These are phyloP conservation scores for Hypselothyrea guttata DNA, from an alignment of 2,888 invertebrate species.

Conservation along the genomic window DNA sequence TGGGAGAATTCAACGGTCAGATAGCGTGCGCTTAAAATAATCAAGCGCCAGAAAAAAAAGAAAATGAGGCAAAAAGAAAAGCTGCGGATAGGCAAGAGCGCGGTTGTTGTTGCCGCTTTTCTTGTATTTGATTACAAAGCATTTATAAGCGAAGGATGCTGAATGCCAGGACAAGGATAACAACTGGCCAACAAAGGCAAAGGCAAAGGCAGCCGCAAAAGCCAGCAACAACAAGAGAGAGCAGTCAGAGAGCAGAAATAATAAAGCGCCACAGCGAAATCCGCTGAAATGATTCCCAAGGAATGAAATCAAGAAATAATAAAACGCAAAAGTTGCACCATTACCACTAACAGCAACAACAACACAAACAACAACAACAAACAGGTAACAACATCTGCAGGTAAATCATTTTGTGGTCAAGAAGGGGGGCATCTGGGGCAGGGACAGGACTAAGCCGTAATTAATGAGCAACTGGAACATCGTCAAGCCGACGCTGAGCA, in stretches of 20 bases:
- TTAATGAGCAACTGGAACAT: conserved; percentile 72
- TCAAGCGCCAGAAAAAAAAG: conserved; percentile 22
- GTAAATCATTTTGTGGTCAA: conserved; percentile 57
- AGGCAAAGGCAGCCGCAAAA: conserved; percentile 24
- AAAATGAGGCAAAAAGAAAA: conserved; percentile 16
- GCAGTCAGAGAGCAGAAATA: not conserved
- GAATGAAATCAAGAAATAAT: conserved; percentile 57
- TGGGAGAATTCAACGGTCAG: conserved; percentile 40
- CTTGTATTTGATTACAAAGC: conserved; percentile 64
- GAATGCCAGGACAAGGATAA: conserved; percentile 28
- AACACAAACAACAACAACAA: conserved; percentile 15
- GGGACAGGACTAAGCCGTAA: conserved; percentile 60
- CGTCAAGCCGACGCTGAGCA: conserved; percentile 55
- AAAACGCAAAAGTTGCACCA: conserved; percentile 51
- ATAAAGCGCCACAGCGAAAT: conserved; percentile 8
- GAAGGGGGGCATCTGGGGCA: conserved; percentile 1
- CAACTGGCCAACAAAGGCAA: conserved; percentile 23
- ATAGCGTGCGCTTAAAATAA: conserved; percentile 43
- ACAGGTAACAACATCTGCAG: conserved; percentile 43
- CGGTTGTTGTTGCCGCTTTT: not conserved
- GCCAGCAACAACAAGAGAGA: conserved; percentile 1
- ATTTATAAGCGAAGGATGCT: conserved; percentile 51
- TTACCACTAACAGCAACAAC: conserved; percentile 20
- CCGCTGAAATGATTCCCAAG: conserved; percentile 34
- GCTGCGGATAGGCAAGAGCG: conserved; percentile 12